Conservation (phyloP, 2,113 vertebrate species). For the Triplophysa tibetana region DNA sequence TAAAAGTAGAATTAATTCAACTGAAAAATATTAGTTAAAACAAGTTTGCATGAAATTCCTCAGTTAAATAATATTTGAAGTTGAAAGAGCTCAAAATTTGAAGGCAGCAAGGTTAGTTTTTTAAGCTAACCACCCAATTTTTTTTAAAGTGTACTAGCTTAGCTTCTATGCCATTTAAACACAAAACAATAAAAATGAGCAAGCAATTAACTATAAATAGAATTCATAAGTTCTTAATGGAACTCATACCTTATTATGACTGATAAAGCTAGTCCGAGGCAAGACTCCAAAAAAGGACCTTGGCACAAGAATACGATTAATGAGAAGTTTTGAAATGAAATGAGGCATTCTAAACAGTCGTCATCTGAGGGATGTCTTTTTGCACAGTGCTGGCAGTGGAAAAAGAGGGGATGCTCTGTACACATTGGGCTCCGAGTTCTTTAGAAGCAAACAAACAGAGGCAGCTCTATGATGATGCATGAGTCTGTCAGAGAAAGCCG, state of each 20-base stretch:
- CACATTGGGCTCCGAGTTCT: slow-evolving; percentile 24
- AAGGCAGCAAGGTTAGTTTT: too few species aligned
- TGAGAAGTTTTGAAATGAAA: slow-evolving; percentile 40
- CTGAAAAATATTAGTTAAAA: too few species aligned
- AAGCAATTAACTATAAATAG: too few species aligned
- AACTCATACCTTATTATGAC: neutral
- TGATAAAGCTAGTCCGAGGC: neutral
- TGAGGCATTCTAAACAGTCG: slow-evolving; percentile 32
- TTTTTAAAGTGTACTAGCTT: too few species aligned
- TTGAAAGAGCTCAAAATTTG: too few species aligned
- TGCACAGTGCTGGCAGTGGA: slow-evolving; percentile 29
- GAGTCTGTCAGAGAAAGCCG: slow-evolving; percentile 15
- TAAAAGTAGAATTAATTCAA: too few species aligned
- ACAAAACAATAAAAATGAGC: too few species aligned
- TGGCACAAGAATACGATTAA: slow-evolving; percentile 34
- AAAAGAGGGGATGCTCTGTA: slow-evolving; percentile 36
- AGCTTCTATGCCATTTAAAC: too few species aligned
- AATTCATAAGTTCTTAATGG: neutral
- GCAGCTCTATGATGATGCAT: slow-evolving; percentile 44
- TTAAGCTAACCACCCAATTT: too few species aligned
- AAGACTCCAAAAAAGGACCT: slow-evolving; percentile 14
- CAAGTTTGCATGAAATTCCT: too few species aligned
- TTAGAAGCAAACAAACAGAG: slow-evolving; percentile 49
- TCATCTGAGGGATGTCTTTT: slow-evolving; percentile 39
- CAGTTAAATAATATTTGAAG: too few species aligned